These are phyloP conservation scores for Agriotes lineatus DNA, from an alignment of 2,888 invertebrate species.

Conservation along the genomic window DNA sequence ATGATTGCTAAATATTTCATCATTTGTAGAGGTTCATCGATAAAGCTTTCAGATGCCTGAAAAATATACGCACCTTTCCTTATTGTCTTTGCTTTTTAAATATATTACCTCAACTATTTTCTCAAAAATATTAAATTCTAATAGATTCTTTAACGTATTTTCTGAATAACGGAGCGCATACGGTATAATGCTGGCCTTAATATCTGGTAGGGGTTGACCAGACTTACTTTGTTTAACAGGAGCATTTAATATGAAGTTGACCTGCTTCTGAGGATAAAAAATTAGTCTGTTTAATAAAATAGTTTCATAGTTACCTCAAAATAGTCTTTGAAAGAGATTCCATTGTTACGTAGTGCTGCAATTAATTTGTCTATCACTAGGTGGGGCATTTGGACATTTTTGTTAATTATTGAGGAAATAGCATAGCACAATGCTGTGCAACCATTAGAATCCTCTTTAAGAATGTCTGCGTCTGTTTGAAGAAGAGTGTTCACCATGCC, in stretches of 20 bases:
- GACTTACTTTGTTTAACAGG: constrained; percentile 47
- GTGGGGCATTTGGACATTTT: constrained; percentile 55
- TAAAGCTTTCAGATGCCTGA: constrained; percentile 49
- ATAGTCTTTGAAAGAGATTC: constrained; percentile 56
- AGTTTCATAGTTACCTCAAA: constrained; percentile 53
- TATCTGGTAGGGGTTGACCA: constrained; percentile 53
- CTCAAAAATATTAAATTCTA: constrained; percentile 56
- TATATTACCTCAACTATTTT: constrained; percentile 53
- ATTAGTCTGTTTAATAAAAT: neutral
- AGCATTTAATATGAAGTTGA: constrained; percentile 54
- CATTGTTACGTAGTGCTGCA: constrained; percentile 50
- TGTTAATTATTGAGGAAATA: constrained; percentile 59
- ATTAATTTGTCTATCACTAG: constrained; percentile 56
- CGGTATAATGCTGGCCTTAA: constrained; percentile 57
- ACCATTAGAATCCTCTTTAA: constrained; percentile 60
- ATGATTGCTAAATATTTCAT: constrained; percentile 50
- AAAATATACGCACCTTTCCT: constrained; percentile 22
- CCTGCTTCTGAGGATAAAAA: constrained; percentile 53
- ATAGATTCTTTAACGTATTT: constrained; percentile 56
- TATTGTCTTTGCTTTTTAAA: constrained; percentile 20
- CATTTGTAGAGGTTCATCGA: constrained; percentile 43
- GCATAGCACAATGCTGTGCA: constrained; percentile 63
- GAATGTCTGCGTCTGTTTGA: constrained; percentile 56
- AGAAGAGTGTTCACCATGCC: constrained; percentile 57
- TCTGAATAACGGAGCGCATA: constrained; percentile 58